Conservation (phyloP, 1,140 invertebrate genomes). For the Aricia agestis region DNA sequence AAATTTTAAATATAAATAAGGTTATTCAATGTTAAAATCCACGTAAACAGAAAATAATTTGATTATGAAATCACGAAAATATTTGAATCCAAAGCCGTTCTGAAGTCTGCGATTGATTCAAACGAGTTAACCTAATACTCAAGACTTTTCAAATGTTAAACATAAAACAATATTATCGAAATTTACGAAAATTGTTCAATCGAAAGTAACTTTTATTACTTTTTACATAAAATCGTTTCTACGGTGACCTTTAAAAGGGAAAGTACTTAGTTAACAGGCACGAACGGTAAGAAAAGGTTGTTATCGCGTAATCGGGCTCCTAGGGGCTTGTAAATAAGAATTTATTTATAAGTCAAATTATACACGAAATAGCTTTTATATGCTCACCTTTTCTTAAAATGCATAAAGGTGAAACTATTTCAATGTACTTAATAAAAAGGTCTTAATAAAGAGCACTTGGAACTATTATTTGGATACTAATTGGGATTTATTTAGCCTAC, state of each 20-base stretch:
- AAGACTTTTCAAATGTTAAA: not conserved
- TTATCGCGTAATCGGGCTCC: slow-evolving; percentile 4
- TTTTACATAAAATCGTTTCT: not conserved
- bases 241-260: not conserved
- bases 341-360: slow-evolving; percentile 10
- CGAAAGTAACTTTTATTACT: slow-evolving; percentile 2
- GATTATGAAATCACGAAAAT: not conserved
- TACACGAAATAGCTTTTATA: slow-evolving; percentile 1
- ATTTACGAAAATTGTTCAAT: slow-evolving; percentile 3
- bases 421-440: not conserved
- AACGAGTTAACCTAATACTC: not conserved
- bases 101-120: not conserved
- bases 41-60: not conserved
- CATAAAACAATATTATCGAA: slow-evolving; percentile 4
- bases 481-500: too few species aligned
- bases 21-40: too few species aligned
- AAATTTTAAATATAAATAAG: too few species aligned
- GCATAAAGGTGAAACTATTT: not conserved
- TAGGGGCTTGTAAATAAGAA: not conserved
- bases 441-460: not conserved
- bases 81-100: not conserved
- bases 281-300: slow-evolving; percentile 5
- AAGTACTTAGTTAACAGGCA: slow-evolving; percentile 4
- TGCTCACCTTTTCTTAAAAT: not conserved
- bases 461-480: not conserved